phyloP scores from a whole-genome alignment of 2,888 invertebrate genomes.

The Heliconius sara region DNA sequence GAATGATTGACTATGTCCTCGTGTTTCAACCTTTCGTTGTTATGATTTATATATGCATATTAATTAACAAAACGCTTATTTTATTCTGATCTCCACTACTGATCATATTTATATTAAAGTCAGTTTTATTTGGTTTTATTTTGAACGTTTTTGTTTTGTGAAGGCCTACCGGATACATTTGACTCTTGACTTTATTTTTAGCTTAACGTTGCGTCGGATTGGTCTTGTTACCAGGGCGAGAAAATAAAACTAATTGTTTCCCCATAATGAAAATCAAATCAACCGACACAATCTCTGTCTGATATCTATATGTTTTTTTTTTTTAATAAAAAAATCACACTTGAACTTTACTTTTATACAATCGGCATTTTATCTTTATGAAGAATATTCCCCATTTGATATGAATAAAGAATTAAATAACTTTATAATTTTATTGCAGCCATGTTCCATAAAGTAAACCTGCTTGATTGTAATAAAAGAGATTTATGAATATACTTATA shows the following conservation, averaged over 20 bases:
- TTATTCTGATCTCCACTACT: background rate
- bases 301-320: background rate
- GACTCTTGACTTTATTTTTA: no score
- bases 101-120: background rate
- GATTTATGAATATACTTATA: conserved; percentile 37
- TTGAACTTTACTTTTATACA: background rate
- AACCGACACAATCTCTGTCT: no score
- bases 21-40: conserved; percentile 65
- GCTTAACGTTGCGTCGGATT: no score
- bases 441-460: conserved; percentile 15
- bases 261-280: no score
- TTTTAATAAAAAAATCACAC: background rate
- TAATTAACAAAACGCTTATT: conserved; percentile 5
- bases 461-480: conserved; percentile 30
- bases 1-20: conserved; percentile 81
- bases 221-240: no score
- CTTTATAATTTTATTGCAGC: conserved; percentile 11
- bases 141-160: background rate
- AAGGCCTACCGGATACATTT: background rate
- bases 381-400: background rate
- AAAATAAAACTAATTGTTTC: no score
- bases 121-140: no score
- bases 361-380: background rate
- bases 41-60: conserved; percentile 62
- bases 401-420: conserved; percentile 6